These are phyloP conservation scores for Aporophyla nigra DNA, from an alignment of 2,888 invertebrate species.

Conservation along the genomic window DNA sequence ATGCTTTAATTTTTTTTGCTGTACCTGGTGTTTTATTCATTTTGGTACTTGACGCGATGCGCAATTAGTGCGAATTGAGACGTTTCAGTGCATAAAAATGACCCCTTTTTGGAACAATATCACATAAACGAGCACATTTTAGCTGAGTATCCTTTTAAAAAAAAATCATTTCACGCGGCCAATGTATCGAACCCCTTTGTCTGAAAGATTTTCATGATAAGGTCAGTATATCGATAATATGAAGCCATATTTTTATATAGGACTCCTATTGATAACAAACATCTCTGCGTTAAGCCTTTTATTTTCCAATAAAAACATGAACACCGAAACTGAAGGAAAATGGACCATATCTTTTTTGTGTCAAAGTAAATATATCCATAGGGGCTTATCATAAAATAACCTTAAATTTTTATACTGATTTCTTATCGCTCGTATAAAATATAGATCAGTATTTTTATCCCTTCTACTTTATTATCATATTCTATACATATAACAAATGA, in stretches of 20 bases:
- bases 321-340: slow-evolving; percentile 47
- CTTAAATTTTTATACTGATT: slow-evolving; percentile 57
- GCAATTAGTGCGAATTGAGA: slow-evolving; percentile 7
- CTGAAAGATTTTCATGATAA: slow-evolving; percentile 20
- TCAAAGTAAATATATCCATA: slow-evolving; percentile 47
- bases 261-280: slow-evolving; percentile 39
- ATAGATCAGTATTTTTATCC: slow-evolving; percentile 31
- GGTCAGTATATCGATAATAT: slow-evolving; percentile 7
- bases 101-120: background rate
- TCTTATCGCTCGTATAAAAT: slow-evolving; percentile 41
- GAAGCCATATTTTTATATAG: slow-evolving; percentile 47
- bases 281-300: slow-evolving; percentile 55
- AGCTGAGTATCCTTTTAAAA: background rate
- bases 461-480: background rate
- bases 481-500: background rate
- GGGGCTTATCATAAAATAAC: slow-evolving; percentile 48
- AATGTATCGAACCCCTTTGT: background rate
- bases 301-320: slow-evolving; percentile 63
- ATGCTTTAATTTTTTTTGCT: slow-evolving; percentile 17
- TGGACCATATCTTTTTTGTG: slow-evolving; percentile 56
- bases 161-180: background rate
- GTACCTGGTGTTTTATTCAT: slow-evolving; percentile 11
- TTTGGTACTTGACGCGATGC: slow-evolving; percentile 16
- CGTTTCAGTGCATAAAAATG: slow-evolving; percentile 13
- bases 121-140: too few relatives aligned